phyloP scores from a whole-genome alignment of 2,888 invertebrate species.

The Macaria liturata region DNA sequence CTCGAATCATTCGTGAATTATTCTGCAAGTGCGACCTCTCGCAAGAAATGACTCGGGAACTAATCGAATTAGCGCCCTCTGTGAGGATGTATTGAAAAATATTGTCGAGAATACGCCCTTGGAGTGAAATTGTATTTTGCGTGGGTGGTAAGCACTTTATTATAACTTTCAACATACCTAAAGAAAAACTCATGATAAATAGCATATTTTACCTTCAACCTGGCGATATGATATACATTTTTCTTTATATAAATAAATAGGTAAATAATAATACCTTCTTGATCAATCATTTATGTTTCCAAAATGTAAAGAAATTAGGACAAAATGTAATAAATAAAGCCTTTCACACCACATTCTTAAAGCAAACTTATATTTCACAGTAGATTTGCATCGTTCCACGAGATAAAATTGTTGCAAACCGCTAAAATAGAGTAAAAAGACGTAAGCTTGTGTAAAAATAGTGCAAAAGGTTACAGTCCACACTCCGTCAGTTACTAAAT shows the following conservation, averaged over 20 bases:
- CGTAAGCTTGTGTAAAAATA: conserved; percentile 19
- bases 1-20: conserved; percentile 66
- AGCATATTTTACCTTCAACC: no score
- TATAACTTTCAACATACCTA: no score
- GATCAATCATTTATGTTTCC: no score
- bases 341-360: no score
- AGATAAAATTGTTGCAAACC: background rate
- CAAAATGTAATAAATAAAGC: no score
- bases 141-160: no score
- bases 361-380: background rate
- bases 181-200: no score
- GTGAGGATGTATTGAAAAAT: conserved; percentile 51
- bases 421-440: conserved; percentile 8
- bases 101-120: conserved; percentile 32
- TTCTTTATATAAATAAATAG: no score
- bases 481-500: conserved; percentile 45
- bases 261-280: no score
- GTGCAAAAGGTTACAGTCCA: conserved; percentile 24
- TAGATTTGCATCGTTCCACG: background rate
- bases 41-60: conserved; percentile 65
- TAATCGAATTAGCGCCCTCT: conserved; percentile 62
- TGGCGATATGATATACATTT: no score
- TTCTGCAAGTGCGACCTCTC: conserved; percentile 46
- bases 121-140: background rate
- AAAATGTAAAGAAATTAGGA: no score